Base-by-base conservation (phyloP, 1,140 invertebrate genomes). In the Reticulitermes speratus region DNA sequence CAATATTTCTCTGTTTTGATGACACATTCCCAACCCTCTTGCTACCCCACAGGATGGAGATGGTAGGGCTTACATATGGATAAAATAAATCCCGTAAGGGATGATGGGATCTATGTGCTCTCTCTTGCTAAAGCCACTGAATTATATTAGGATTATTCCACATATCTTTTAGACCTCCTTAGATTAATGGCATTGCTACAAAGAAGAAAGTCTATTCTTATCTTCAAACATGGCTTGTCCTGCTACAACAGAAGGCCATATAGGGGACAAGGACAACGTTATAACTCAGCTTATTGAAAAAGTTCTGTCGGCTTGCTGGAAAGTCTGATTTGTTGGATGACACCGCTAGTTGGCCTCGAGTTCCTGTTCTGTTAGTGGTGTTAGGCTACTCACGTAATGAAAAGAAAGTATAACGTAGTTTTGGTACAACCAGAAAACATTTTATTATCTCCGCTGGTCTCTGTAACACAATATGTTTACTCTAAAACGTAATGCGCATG, bases 121-220 rank as follows among this genome's bases (percentile, higher is more conserved):
- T 30, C n/a, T 30, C n/a, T 30, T n/a, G 65, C 8, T 30, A 75
- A 75, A 75, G 65, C 65, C 65, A 75, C 65, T 75, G 65, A 75
- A 75, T 75, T 75, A 75, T 75, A 30, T 25, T 25, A 16, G 65
- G 65, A 75, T 75, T 75, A 30, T 25, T n/a, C 9, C 65, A 30
- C 65, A 30, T 75, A 75, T 75, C 65, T 75, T 30, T 30, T 30
- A 75, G 65, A 75, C 65, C 65, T 75, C n/a, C 65, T 75, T 30
- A 75, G 65, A 75, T 75, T 75, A 75, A 75, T 75, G 65, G 65
- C n/a, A 30, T 75, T 75, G 25, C 65, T 75, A 75, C 65, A 30
- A 30, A 75, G 65, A 75, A 75, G n/a, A 30, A 75, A 75, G n/a
- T 12, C 59, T 65, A 65, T 23, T 65, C 65, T 75, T 75, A 30